Evolutionary conservation across 37 sponge, comb jelly and placozoan genomes (phyloP).

Genomic region (Halisarca cf. caerulea): DNA sequence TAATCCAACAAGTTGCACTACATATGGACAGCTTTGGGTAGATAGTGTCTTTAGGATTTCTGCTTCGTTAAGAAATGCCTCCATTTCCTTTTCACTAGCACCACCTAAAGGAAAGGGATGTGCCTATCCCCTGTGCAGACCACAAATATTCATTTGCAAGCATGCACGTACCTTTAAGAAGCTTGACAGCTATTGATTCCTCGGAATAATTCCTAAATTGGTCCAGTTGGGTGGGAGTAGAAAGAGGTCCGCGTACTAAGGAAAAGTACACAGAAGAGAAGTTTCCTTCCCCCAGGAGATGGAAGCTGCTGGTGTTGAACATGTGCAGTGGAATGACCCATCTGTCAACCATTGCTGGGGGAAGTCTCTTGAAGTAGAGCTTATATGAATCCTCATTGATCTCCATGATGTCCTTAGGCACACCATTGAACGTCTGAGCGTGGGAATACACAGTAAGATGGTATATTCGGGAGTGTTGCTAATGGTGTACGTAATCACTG

Average conservation of each 20-base stretch:
- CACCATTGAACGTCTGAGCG: too few relatives aligned
- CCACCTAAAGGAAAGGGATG: neutral
- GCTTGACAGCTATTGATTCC: constrained; percentile 1
- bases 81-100: neutral
- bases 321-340: constrained; percentile 20
- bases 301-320: constrained; percentile 3
- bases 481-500: too few relatives aligned
- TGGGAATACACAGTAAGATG: too few relatives aligned
- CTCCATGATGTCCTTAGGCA: neutral
- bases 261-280: constrained; percentile 18
- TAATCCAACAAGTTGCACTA: constrained; percentile 17
- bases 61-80: constrained; percentile 3
- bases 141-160: too few relatives aligned
- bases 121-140: too few relatives aligned
- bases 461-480: too few relatives aligned
- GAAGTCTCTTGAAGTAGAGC: neutral
- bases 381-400: neutral
- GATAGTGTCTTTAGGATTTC: constrained; percentile 11
- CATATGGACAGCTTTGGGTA: constrained; percentile 5
- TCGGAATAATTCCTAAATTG: constrained; percentile 4
- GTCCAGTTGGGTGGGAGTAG: constrained; percentile 22
- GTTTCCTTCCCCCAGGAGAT: constrained; percentile 12
- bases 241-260: neutral
- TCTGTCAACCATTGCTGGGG: constrained; percentile 2
- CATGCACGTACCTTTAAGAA: constrained; percentile 5